Base-by-base conservation (phyloP, 1,140 invertebrate genomes). In the Trichonephila clavata region DNA sequence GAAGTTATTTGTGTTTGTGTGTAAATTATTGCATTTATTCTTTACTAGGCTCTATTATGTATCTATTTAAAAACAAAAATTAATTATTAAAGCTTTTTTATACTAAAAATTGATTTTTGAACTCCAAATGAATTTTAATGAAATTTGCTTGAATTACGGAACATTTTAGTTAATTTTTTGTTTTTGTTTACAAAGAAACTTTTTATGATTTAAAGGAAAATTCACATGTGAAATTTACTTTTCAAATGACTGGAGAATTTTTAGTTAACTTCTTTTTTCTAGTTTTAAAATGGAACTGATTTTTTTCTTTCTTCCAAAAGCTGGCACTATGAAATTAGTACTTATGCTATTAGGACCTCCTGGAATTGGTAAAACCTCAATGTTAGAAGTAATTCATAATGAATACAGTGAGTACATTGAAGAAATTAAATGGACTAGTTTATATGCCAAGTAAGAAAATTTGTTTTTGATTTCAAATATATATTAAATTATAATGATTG, bases 291-390 rank as follows among this genome's bases (percentile, higher is more conserved):
- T 59, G 8, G 8, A 68, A 71, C 14, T n/a, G 18, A 90, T 24
- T 21, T 59, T 59, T 43, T 43, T 43, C 77, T 57, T 10, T 14
- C 24, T 57, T 57, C 24, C 14, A 14, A 43, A 0, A 59, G 10
- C n/a, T 5, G 27, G 32, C 63, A 39, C 2, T 50, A 27, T 32
- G 32, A 24, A 80, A 81, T 96, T 39, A 39, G 32, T 39, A 86
- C 95, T 97, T 27, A 95, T 97, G 20, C 94, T 97, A 27, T 95
- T 95, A 95, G 96, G 96, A 14, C 96, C 96, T 59, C 95, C 96
- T 80, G 96, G 96, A 68, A 96, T 96, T 94, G 96, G 96, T 10
- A 97, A 96, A 95, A 96, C 96, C 8, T 93, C 96, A 61, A 95
- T 97, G 94, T 96, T 96, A 39, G 95, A 94, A 60, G 83, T 93